A percentile compares a stretch with the other conserved stretches of the same genome.
phyloP scores from a whole-genome alignment of 2,113 vertebrate species.

The Carollia perspicillata region DNA sequence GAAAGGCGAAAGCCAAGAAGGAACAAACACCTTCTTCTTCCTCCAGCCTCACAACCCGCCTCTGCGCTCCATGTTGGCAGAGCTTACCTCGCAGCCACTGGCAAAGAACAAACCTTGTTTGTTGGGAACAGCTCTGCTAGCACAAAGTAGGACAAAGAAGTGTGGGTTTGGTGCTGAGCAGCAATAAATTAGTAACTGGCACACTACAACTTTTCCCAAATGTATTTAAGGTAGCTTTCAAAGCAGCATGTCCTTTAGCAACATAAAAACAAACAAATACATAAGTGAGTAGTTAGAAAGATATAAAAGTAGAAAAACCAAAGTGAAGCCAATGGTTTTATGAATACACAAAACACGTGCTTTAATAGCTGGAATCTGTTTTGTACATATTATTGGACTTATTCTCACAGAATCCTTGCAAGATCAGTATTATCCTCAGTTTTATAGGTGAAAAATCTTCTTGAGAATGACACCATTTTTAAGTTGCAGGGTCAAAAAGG shows the following conservation, averaged over 20 bases:
- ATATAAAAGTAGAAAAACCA: not conserved
- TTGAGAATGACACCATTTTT: not conserved
- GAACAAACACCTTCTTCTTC: not conserved
- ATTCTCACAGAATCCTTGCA: not conserved
- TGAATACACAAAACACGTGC: not conserved
- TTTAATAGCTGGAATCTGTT: not conserved
- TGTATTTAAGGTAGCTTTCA: not conserved
- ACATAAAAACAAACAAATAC: not conserved
- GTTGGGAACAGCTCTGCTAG: not conserved
- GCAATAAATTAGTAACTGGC: not conserved
- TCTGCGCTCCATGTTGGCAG: not conserved
- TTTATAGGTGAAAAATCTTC: not conserved
- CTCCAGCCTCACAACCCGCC: not conserved
- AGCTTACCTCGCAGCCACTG: not conserved
- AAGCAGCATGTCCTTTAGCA: not conserved
- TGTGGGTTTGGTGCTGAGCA: not conserved
- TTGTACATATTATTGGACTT: not conserved
- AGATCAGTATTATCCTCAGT: not conserved
- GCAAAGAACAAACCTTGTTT: not conserved
- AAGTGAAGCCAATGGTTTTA: not conserved
- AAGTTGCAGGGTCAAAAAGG: not conserved
- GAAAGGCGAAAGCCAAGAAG: not conserved
- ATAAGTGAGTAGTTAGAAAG: not conserved
- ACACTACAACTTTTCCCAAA: not conserved
- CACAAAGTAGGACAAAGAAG: not conserved